Conservation (phyloP, 2,113 vertebrate genomes). For the Balaenoptera acutorostrata region DNA sequence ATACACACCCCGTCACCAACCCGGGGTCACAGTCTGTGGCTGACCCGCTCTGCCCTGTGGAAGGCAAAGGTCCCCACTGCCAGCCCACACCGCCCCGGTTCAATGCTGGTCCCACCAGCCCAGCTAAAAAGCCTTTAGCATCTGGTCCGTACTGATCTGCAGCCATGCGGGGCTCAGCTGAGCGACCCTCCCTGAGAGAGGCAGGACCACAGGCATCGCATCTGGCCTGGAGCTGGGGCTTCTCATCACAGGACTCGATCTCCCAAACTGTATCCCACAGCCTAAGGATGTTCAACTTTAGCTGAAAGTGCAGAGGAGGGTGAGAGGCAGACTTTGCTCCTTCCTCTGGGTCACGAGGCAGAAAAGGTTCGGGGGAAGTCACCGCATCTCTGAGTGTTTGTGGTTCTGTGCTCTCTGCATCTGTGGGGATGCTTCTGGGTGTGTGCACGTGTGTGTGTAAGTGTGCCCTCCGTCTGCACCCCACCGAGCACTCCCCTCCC, state of each 20-base stretch:
- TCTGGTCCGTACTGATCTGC: too few species aligned
- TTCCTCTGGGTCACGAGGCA: too few species aligned
- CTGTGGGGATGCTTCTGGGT: not conserved
- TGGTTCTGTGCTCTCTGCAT: too few species aligned
- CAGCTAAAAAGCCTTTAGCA: too few species aligned
- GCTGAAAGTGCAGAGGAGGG: not conserved
- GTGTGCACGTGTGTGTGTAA: too few species aligned
- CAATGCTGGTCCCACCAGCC: not conserved
- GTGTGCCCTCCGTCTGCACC: too few species aligned
- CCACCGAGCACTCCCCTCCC: too few species aligned
- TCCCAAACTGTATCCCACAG: not conserved
- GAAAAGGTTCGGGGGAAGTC: not conserved
- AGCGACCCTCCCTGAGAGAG: not conserved
- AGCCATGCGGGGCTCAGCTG: not conserved
- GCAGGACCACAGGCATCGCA: not conserved
- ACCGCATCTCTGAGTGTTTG: not conserved
- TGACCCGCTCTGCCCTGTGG: not conserved
- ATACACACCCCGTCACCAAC: not conserved
- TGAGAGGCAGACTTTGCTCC: too few species aligned
- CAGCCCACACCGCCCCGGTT: not conserved
- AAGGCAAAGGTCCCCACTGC: not conserved
- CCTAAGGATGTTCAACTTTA: not conserved
- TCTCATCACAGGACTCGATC: not conserved
- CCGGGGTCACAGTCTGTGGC: fast-evolving
- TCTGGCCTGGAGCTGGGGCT: not conserved